phyloP scores from a whole-genome alignment of 2,113 vertebrate genomes.

The Macheiramphus alcinus region DNA sequence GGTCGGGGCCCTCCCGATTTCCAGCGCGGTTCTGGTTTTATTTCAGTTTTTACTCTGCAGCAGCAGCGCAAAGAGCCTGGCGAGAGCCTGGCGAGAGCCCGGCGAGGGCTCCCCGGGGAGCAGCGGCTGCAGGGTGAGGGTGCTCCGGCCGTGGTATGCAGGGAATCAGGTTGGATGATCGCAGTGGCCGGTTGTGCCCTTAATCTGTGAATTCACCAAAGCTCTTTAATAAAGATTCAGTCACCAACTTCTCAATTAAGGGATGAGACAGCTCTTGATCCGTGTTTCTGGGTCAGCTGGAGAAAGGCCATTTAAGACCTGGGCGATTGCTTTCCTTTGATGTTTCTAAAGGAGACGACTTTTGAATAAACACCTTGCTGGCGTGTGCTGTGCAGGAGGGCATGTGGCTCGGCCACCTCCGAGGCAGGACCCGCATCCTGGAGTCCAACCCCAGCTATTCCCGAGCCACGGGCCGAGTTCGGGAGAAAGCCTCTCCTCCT shows the following conservation, averaged over 20 bases:
- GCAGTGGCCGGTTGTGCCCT: background rate
- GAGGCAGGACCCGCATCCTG: background rate
- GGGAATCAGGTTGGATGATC: background rate
- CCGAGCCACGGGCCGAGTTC: fast-evolving
- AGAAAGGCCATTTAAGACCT: background rate
- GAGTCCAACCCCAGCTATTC: background rate
- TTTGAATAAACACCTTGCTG: background rate
- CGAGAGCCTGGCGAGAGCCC: background rate
- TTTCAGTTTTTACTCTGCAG: fast-evolving
- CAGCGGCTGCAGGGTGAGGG: background rate
- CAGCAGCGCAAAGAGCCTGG: background rate
- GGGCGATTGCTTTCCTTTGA: background rate
- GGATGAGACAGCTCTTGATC: conserved; percentile 47
- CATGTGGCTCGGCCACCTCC: background rate
- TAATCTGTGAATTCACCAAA: conserved; percentile 32
- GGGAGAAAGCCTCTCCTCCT: background rate
- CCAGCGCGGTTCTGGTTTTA: fast-evolving
- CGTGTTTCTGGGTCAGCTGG: conserved; percentile 50
- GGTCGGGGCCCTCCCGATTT: background rate
- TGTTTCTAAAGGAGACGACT: background rate
- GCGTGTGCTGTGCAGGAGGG: background rate
- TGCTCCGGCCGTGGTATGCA: background rate
- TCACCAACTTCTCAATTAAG: conserved; percentile 56
- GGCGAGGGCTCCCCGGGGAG: background rate
- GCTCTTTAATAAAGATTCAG: conserved; percentile 52